Evolutionary conservation across 1,140 invertebrate genomes (phyloP).

Genomic region (Drosophila santomea): DNA sequence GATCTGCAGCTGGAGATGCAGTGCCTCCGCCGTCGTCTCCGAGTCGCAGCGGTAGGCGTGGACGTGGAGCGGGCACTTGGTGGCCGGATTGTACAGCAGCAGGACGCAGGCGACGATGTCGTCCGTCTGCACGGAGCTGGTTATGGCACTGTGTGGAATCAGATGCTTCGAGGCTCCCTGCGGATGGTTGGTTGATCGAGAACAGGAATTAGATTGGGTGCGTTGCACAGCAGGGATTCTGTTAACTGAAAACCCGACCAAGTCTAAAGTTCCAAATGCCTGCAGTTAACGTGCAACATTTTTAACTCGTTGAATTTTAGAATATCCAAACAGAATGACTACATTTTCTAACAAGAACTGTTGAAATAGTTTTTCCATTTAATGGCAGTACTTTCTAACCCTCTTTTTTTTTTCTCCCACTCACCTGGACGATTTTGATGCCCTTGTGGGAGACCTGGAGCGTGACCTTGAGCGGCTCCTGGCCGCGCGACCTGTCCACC

Average conservation of each 20-base stretch:
- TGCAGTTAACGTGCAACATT: too few relatives aligned
- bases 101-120: slow-evolving; percentile 96
- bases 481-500: slow-evolving; percentile 92
- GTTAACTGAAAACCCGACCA: not conserved
- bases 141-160: slow-evolving; percentile 96
- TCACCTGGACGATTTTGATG: slow-evolving; percentile 94
- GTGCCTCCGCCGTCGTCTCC: slow-evolving; percentile 94
- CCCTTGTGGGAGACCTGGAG: slow-evolving; percentile 96
- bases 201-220: not conserved
- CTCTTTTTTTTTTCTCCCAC: too few relatives aligned
- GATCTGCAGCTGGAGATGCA: slow-evolving; percentile 92
- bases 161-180: slow-evolving; percentile 94
- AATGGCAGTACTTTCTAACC: too few relatives aligned
- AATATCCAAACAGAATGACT: too few relatives aligned
- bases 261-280: not conserved
- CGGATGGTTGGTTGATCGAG: not conserved
- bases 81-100: slow-evolving; percentile 95
- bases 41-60: slow-evolving; percentile 98
- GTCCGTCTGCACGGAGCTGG: slow-evolving; percentile 93
- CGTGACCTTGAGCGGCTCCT: slow-evolving; percentile 96
- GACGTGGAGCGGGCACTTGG: slow-evolving; percentile 94
- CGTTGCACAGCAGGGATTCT: not conserved
- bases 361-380: too few relatives aligned
- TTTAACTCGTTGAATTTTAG: not conserved
- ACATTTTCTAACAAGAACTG: not conserved